phyloP scores from a whole-genome alignment of 2,888 invertebrate species.

The Trachelus tabidus region DNA sequence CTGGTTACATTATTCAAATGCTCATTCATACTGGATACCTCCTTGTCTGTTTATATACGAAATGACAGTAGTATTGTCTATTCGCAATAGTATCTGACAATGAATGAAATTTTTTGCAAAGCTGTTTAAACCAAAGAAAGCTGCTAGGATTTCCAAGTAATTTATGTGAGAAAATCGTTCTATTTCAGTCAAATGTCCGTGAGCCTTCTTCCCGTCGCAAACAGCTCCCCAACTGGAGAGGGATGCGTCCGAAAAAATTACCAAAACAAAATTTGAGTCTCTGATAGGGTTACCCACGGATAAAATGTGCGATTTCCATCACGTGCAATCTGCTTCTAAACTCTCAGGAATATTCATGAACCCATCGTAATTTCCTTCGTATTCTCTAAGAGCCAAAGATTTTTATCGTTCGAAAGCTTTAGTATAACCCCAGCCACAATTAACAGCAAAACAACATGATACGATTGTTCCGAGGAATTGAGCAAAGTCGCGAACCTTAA shows the following conservation, averaged over 20 bases:
- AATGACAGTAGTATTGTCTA: slow-evolving; percentile 4
- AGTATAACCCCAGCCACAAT: slow-evolving; percentile 9
- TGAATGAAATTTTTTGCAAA: not conserved
- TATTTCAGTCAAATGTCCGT: slow-evolving; percentile 18
- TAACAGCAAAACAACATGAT: slow-evolving; percentile 18
- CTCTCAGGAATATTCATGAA: slow-evolving; percentile 14
- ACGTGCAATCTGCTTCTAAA: slow-evolving; percentile 9
- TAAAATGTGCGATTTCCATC: not conserved
- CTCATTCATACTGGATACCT: not conserved
- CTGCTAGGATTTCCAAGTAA: not conserved
- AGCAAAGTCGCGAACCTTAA: slow-evolving; percentile 1
- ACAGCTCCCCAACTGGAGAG: slow-evolving; percentile 20
- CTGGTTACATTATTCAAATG: not conserved
- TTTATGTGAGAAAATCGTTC: not conserved
- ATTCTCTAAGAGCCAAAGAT: slow-evolving; percentile 9
- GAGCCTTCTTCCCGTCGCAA: slow-evolving; percentile 13
- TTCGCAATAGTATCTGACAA: not conserved
- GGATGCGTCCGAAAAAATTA: slow-evolving; percentile 24
- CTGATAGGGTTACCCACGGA: not conserved
- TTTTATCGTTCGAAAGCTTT: slow-evolving; percentile 16
- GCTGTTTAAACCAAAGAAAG: not conserved
- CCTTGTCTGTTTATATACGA: slow-evolving; percentile 1
- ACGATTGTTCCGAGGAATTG: slow-evolving; percentile 13
- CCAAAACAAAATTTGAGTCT: not conserved
- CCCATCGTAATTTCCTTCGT: slow-evolving; percentile 13